These are phyloP conservation scores for Camponotus fellah DNA, from an alignment of 2,888 invertebrate species.

Conservation along the genomic window DNA sequence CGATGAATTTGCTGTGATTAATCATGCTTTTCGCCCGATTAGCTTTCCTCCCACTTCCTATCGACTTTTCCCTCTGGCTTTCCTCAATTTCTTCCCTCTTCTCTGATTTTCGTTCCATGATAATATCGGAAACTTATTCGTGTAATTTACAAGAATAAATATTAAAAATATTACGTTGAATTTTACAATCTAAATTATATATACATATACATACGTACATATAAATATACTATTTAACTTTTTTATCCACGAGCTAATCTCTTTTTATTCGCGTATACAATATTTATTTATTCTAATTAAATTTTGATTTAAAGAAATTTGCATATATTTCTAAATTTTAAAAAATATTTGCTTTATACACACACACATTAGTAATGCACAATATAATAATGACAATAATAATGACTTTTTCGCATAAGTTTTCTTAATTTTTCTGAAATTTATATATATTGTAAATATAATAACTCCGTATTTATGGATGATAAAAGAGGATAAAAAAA, in stretches of 20 bases:
- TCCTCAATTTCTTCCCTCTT: not conserved
- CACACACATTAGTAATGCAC: not conserved
- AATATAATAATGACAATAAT: not conserved
- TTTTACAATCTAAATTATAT: not conserved
- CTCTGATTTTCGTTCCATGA: not conserved
- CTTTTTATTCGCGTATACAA: not conserved
- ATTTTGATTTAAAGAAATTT: not conserved
- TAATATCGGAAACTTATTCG: not conserved
- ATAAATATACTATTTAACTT: not conserved
- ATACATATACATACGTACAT: not conserved
- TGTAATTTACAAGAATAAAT: not conserved
- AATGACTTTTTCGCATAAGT: not conserved
- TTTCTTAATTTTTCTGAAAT: not conserved
- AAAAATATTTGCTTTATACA: not conserved
- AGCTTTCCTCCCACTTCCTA: slow-evolving; percentile 69
- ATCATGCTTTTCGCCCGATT: slow-evolving; percentile 83
- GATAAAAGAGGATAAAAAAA: slow-evolving; percentile 14
- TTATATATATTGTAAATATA: not conserved
- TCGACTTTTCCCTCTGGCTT: slow-evolving; percentile 39
- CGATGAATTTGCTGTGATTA: slow-evolving; percentile 82
- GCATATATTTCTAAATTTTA: not conserved
- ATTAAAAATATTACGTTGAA: not conserved
- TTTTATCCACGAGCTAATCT: not conserved
- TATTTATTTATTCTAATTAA: slow-evolving; percentile 7
- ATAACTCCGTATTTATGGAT: not conserved